Evolutionary conservation across 2,113 vertebrate species (phyloP), one percentile per base, ranked within the genome.

Genomic region (Cynocephalus volans): DNA sequence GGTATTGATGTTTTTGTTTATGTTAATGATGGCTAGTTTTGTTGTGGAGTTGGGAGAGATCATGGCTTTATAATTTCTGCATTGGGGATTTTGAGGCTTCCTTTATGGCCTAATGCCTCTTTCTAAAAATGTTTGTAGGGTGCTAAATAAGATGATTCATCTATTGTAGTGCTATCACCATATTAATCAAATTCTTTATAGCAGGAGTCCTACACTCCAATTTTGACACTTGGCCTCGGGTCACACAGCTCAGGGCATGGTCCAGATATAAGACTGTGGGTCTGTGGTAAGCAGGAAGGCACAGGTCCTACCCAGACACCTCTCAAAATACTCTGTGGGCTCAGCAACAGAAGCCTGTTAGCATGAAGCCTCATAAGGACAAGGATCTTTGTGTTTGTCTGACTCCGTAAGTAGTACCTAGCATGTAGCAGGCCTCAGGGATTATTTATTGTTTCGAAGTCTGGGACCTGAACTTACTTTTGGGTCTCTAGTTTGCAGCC

Each of bases 241-340:
- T 18, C 56, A 13, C 2, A 0, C 8, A 7, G 54, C 0, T 60
- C 21, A 69, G 48, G 8, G 0, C 0, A 0, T 3, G 3, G 36
- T 72, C 54, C 31, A 11, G 67, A 31, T 45, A 5, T 1, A 1
- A n/a, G 15, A 36, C 1, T 4, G 21, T 1, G 10, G 88, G 65
- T n/a, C 14, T 60, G 21, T 45, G 88, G 11, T 45, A 24, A 67
- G 7, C 1, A 14, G 4, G 48, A 33, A 17, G 60, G 18, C 23
- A 54, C 11, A 19, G 62, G 17, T 33, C 65, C 23, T 1, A 14
- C 28, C 33, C n/a, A 14, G 6, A 28, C 19, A 33, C 31, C 6
- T 48, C 14, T 23, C 41, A 8, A n/a, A 13, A 70, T 17, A 17
- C 17, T 1, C 4, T 67, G 64, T 31, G 28, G 31, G 65, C 65